Conservation (phyloP, 2,888 invertebrate genomes). For the Spodoptera exigua region DNA sequence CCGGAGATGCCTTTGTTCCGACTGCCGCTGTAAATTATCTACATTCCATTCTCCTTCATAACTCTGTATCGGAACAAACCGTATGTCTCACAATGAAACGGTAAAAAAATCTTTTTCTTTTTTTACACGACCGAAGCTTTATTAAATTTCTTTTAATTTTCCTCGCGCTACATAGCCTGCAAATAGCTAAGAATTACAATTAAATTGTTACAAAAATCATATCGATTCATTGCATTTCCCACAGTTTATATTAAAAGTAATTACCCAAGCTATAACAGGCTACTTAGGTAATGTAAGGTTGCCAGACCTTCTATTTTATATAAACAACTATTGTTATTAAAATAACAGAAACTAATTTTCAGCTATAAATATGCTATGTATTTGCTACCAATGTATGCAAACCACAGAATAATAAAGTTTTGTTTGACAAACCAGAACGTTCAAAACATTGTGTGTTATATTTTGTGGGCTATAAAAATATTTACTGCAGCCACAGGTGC, state of each 20-base stretch:
- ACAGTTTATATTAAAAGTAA: constrained; percentile 20
- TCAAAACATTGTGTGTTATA: constrained; percentile 70
- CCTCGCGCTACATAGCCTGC: constrained; percentile 23
- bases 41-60: constrained; percentile 79
- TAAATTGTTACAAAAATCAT: neutral
- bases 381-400: constrained; percentile 7
- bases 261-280: constrained; percentile 1
- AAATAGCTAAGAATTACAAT: constrained; percentile 22
- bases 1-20: constrained; percentile 76
- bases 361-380: constrained; percentile 1
- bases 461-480: constrained; percentile 77
- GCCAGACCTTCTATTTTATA: too few relatives aligned
- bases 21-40: constrained; percentile 77
- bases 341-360: constrained; percentile 7
- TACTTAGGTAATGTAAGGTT: too few relatives aligned
- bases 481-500: constrained; percentile 83
- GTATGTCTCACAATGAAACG: constrained; percentile 60
- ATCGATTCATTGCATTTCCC: constrained; percentile 12
- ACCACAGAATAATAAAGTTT: constrained; percentile 14
- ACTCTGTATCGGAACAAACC: constrained; percentile 72
- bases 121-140: constrained; percentile 52
- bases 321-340: too few relatives aligned
- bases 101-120: constrained; percentile 53
- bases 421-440: constrained; percentile 36
- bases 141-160: constrained; percentile 53